Base-by-base conservation (phyloP, 30 jellyfish, hydroid and myxozoan species). In the Chironex yamaguchii region DNA sequence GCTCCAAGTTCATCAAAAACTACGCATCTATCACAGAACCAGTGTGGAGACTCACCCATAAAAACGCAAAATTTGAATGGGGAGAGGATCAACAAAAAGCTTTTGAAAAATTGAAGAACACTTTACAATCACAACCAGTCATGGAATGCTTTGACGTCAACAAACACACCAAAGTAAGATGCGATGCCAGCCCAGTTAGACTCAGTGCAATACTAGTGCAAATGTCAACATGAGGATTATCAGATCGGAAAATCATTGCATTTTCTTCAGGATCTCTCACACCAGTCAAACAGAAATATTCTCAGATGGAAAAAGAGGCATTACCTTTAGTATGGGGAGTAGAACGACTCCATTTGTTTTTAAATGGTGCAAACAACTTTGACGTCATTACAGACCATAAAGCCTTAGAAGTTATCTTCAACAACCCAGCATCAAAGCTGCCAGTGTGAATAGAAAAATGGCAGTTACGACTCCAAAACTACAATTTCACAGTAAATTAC, bases 341-440 rank as follows among this genome's bases (percentile, higher is more conserved):
- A 48, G 87, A 49, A 27, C 74, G 28, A 4, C 53, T 75, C 14
- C 69, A 76, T 29, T 29, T 51, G 29, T 75, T 75, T 24, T 50
- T 75, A 17, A 25, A 50, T 14, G 76, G 87, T 9, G 4, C 76
- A 75, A 76, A 75, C 2, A 54, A 54, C 22, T 49, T 50, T 51
- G 87, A 75, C 24, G 62, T 75, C 6, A 75, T 75, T 20, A 75
- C 96, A 17, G 86, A 71, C 30, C 91, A 85, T 52, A 73, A 71
- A 29, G 58, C 91, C n/a, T 29, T 72, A 23, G 67, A 35, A 14
- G 87, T 84, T 34, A 62, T 85, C 14, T 73, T 28, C 70, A 28
- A 53, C 33, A 85, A 29, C 34, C 52, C 71, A 0, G 26, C 51
- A 29, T 36, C 62, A 29, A 67, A 85, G 13, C 73, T 0, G 36